Percentiles rank a stretch among this genome's conserved stretches.
Evolutionary conservation across 2,797 vertebrate genomes (phyloP).

Genomic region (Schizothorax lantsangensis): DNA sequence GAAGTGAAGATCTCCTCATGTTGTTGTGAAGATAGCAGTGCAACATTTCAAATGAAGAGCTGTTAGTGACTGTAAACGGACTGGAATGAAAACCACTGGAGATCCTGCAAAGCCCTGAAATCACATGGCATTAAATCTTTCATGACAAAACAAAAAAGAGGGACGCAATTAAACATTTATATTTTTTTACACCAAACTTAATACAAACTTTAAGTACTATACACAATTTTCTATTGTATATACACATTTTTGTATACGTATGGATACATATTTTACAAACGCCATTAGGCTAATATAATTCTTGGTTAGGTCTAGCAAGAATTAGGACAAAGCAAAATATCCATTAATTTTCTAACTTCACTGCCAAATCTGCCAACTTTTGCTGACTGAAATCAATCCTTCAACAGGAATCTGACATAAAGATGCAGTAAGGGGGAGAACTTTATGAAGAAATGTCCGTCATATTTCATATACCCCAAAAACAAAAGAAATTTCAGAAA

Average conservation of each 20-base stretch:
- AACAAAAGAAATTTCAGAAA: neutral
- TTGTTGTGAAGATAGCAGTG: neutral
- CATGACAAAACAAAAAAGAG: constrained; percentile 47
- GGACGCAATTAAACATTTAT: constrained; percentile 48
- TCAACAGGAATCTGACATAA: neutral
- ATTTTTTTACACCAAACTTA: constrained; percentile 27
- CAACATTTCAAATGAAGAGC: neutral
- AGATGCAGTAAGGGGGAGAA: constrained; percentile 7
- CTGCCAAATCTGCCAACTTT: neutral
- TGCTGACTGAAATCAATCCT: neutral
- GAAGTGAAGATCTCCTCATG: neutral
- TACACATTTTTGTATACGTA: constrained; percentile 65
- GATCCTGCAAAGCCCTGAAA: neutral
- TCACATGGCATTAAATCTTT: neutral
- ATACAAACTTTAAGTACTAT: constrained; percentile 38
- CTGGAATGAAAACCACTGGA: neutral
- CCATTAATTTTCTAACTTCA: neutral
- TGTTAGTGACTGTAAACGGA: neutral
- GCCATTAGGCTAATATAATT: constrained; percentile 37
- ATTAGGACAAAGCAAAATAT: neutral
- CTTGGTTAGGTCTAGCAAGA: constrained; percentile 16
- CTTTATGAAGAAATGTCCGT: neutral
- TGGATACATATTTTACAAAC: constrained; percentile 62
- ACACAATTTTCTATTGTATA: constrained; percentile 68
- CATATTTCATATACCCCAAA: neutral